Conservation (phyloP, 2,113 vertebrate genomes). For the Tragelaphus imberbis region DNA sequence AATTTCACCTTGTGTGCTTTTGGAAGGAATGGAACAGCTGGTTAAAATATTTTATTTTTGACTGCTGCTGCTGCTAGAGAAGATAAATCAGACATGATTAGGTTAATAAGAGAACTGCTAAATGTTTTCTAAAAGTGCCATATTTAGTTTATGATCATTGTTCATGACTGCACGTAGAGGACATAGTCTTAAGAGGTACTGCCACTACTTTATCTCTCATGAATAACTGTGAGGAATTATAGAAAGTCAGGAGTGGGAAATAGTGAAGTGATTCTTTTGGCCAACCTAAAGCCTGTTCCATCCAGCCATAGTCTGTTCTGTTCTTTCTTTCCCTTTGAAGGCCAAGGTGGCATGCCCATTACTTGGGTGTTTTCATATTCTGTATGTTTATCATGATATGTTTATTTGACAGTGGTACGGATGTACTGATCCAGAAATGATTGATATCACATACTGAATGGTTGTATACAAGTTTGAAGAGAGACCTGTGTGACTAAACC, state of each 20-base stretch:
- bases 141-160: background rate
- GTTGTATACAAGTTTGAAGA: background rate
- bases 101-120: background rate
- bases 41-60: slow-evolving; percentile 41
- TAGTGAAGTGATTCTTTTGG: background rate
- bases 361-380: background rate
- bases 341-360: background rate
- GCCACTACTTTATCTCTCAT: background rate
- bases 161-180: background rate
- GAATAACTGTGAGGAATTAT: background rate
- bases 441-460: background rate
- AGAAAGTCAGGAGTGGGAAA: background rate
- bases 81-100: background rate
- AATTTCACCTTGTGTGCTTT: slow-evolving; percentile 22
- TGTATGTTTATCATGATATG: background rate
- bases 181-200: background rate
- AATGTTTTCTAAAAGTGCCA: background rate
- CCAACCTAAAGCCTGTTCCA: background rate
- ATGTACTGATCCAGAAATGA: background rate
- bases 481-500: background rate
- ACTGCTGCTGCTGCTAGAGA: too few species aligned
- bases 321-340: background rate
- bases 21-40: background rate
- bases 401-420: background rate
- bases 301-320: background rate